phyloP scores from a whole-genome alignment of 1,140 invertebrate genomes.

The Macrocentrus cingulum region DNA sequence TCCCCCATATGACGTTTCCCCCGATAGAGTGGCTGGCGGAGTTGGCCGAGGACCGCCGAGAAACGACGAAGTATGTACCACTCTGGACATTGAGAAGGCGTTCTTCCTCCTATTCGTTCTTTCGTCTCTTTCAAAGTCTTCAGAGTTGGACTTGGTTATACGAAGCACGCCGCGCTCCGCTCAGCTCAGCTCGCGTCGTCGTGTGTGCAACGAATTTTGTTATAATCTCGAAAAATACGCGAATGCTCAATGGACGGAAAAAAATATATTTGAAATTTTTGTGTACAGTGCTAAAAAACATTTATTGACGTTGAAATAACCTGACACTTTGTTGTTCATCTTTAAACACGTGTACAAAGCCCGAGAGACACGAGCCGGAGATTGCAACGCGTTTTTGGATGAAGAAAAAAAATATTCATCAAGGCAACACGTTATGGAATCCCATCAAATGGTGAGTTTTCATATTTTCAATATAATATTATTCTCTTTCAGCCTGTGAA shows the following conservation, averaged over 20 bases:
- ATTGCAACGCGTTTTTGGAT: too few species aligned
- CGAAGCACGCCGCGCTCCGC: background rate
- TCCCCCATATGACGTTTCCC: background rate
- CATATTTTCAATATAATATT: constrained; percentile 3
- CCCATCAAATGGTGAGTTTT: constrained; percentile 42
- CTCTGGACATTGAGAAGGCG: constrained; percentile 15
- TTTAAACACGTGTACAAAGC: too few species aligned
- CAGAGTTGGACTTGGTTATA: background rate
- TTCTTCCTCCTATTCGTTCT: constrained; percentile 1
- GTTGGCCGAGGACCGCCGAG: background rate
- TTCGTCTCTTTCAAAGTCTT: constrained; percentile 2
- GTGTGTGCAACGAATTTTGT: constrained; percentile 19
- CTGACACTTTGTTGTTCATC: too few species aligned
- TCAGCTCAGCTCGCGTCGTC: background rate
- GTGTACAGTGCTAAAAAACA: too few species aligned
- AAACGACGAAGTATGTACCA: too few species aligned
- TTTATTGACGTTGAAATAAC: too few species aligned
- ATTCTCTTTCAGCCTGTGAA: constrained; percentile 2
- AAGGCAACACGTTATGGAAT: constrained; percentile 44
- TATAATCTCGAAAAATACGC: too few species aligned
- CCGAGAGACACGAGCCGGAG: too few species aligned
- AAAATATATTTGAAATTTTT: too few species aligned
- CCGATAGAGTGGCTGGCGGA: constrained; percentile 8
- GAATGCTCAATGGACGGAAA: too few species aligned
- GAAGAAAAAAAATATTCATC: too few species aligned